A percentile compares a stretch with the other conserved stretches of the same genome.
These are phyloP conservation scores for Anarhynchus alexandrinus DNA, from an alignment of 2,113 vertebrate species.

Conservation along the genomic window DNA sequence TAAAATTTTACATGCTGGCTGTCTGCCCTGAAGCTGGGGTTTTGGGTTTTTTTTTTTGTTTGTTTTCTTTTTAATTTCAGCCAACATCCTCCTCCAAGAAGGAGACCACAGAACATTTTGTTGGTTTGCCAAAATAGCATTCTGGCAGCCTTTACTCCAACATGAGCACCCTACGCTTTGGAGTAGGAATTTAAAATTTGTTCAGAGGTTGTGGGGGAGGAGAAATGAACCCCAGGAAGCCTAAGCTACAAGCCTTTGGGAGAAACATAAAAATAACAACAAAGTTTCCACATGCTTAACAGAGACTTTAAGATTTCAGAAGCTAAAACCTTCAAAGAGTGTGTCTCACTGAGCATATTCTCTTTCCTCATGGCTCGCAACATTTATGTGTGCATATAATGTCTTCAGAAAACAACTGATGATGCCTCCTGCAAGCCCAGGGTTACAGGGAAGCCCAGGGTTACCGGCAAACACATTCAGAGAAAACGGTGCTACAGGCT, in stretches of 20 bases:
- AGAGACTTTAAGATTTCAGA: neutral
- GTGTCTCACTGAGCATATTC: neutral
- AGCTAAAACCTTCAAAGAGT: neutral
- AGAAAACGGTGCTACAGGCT: neutral
- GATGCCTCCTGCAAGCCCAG: neutral
- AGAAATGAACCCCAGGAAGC: neutral
- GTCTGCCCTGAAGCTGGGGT: neutral
- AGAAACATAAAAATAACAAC: neutral
- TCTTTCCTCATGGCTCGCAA: neutral
- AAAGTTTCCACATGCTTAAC: neutral
- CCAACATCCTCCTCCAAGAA: neutral
- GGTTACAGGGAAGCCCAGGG: neutral
- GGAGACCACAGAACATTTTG: neutral
- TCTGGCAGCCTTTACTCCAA: neutral
- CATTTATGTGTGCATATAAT: neutral
- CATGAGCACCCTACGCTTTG: neutral
- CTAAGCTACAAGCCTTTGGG: neutral
- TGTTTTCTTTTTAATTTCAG: conserved; percentile 23
- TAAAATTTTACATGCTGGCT: conserved; percentile 20
- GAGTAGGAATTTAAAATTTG: neutral
- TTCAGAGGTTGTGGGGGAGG: neutral
- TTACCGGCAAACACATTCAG: neutral
- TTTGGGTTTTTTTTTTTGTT: neutral
- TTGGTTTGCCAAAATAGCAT: neutral
- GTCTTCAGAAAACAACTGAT: neutral